Base-by-base conservation (phyloP, 1,140 invertebrate species). In the Pseudachorutes palmiensis region DNA sequence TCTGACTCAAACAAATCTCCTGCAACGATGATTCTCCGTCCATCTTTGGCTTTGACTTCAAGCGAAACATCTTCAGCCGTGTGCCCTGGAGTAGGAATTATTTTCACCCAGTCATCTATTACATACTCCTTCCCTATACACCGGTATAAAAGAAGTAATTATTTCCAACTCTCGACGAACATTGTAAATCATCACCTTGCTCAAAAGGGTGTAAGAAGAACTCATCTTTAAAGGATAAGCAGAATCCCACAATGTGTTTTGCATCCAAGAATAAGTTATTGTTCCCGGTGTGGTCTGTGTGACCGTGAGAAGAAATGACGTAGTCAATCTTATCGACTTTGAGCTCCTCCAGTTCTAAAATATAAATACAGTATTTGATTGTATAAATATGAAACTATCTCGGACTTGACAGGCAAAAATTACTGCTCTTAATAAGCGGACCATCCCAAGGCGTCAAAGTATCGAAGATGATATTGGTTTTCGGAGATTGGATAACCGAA, bases 241-340 rank as follows among this genome's bases (percentile, higher is more conserved):
- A 88, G 64, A 82, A 83, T 1, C 92, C 92, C 26, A 97, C 87
- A 74, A 97, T 88, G 75, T 94, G 92, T 26, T 85, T 84, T 12
- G 92, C 92, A 60, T 88, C 85, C n/a, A 85, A 75, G 77, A 97
- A 98, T 49, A 97, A 81, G 81, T 96, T 94, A 75, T 95, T 91
- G 77, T 96, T 96, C 61, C 94, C 94, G 71, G 87, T 86, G 75
- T 97, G 94, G 81, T 97, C 94, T 0, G 90, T 88, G 81, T 97
- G 93, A 0, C 92, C 89, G 80, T 96, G 93, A 33, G 91, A 92
- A 71, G 87, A 90, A 19, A 97, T 80, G 2, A 94, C 88, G 78
- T 85, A 89, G 74, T 89, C 76, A 32, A 97, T 87, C 69, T 92
- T 81, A 24, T 76, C 16, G 92, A 33, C 12, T 82, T 76, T 62